Conservation (phyloP, 2,797 vertebrate genomes). For the Mico argentatus region DNA sequence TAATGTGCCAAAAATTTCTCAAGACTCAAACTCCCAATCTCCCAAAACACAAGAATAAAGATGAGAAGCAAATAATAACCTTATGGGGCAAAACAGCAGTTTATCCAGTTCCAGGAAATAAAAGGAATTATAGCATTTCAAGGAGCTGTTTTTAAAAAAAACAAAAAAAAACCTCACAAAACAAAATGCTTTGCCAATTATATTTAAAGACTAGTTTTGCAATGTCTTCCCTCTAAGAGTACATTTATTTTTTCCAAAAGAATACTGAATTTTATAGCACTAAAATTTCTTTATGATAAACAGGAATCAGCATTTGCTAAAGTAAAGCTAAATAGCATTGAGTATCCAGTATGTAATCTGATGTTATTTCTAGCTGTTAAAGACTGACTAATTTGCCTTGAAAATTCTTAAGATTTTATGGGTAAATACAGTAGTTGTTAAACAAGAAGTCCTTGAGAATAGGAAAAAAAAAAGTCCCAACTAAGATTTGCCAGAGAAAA, state of each 20-base stretch:
- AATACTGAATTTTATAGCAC: constrained; percentile 13
- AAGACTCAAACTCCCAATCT: constrained; percentile 8
- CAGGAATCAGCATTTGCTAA: not conserved
- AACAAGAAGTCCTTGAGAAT: constrained; percentile 40
- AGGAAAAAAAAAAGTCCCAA: not conserved
- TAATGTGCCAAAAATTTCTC: not conserved
- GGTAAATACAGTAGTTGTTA: not conserved
- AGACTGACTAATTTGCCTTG: not conserved
- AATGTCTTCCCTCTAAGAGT: not conserved
- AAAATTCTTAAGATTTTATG: not conserved
- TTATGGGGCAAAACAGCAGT: not conserved
- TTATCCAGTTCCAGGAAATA: not conserved
- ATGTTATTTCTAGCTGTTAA: constrained; percentile 35
- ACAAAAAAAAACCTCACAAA: not conserved
- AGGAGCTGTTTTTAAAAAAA: not conserved
- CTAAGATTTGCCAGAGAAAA: constrained; percentile 39
- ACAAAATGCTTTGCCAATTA: not conserved
- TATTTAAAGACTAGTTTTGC: not conserved
- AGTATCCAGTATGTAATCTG: not conserved
- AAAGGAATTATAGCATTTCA: constrained; percentile 11
- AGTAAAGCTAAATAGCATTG: constrained; percentile 9
- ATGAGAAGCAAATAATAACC: not conserved
- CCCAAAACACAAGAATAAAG: not conserved
- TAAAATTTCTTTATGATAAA: constrained; percentile 24
- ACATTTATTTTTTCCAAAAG: constrained; percentile 11